Evolutionary conservation across 2,113 vertebrate species (phyloP), one percentile per base, ranked within the genome.

Genomic region (Apteryx owenii): DNA sequence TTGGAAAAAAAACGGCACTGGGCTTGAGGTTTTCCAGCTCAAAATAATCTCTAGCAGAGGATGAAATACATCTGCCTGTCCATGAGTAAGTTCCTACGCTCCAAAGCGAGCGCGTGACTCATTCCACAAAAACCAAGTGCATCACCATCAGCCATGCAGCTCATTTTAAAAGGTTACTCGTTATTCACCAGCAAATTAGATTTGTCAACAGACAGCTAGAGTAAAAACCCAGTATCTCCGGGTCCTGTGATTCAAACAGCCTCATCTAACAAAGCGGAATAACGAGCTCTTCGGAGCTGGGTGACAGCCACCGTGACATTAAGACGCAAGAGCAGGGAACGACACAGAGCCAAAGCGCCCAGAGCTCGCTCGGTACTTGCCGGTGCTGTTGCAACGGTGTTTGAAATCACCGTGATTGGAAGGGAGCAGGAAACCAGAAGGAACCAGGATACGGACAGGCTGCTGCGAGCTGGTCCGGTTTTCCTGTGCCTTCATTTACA

Each of bases 181-280:
- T 90, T 25, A 87, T 54, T 94, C 92, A 89, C 56, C 81, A 38
- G 22, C 73, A 87, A 90, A 96, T 78, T 69, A 79, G n/a, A 56
- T 56, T 69, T 89, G 84, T 76, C 90, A 89, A 48, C 80, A 58
- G 69, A 66, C 2, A 5, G 80, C 64, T 31, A 64, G 58, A 50
- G 85, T 40, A 56, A 31, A 94, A 84, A 33, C 9, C 36, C 80
- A 42, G 25, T 4, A 3, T 1, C 16, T 79, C 90, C 85, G 75
- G 68, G 62, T 20, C 44, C 75, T 33, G 60, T 3, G 77, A 64
- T 16, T 68, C 65, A 68, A 28, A 22, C 53, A 33, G 87, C 51
- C 62, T 61, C 58, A 6, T 20, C 56, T 17, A 25, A 70, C 51
- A 4, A 29, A 4, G 36, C 0, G 51, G 40, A 42, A 29, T 5